Evolutionary conservation across 1,140 invertebrate genomes (phyloP), one percentile per base, ranked within the genome.

Genomic region (Rhagoletis zephyria): DNA sequence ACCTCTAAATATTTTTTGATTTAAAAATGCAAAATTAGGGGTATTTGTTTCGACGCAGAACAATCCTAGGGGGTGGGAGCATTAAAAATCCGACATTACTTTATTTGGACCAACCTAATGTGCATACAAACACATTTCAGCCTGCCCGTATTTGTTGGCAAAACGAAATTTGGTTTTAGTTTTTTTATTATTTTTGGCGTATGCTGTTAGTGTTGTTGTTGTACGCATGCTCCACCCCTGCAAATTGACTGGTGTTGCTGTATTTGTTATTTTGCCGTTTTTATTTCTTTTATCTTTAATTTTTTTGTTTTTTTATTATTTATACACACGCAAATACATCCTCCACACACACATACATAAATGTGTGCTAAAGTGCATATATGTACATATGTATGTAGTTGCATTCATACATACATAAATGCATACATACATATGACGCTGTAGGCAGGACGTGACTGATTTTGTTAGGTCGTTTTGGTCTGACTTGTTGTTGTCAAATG

Each of bases 401-500:
- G 5, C 40, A 40, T 64, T 0, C 19, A 5, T 64, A 19, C 19
- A 6, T 9, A 40, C 14, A 70, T 45, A 3, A n/a, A n/a, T n/a
- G n/a, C 10, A 14, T 12, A 14, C 40, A 45, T 42, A 70, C 30
- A 45, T 67, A 42, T 45, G 16, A 77, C 16, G 40, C 70, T 30
- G 45, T 77, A 16, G 45, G 3, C 5, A 4, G 70, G 14, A 77
- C 70, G 4, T 77, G 70, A 77, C 45, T n/a, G 70, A 56, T 77
- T 77, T 77, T 14, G 4, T 48, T 67, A 67, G 64, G 30, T 40
- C 19, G 30, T 67, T 67, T 67, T 67, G 4, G 7, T 67, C 1
- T 16, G n/a, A 67, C 6, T 67, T 67, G 64, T 67, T 67, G 64
- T 67, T 67, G 64, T 40, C 30, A 67, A 67, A 67, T 67, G n/a